Evolutionary conservation across 2,888 invertebrate genomes (phyloP).

Genomic region (Meloe dianella): DNA sequence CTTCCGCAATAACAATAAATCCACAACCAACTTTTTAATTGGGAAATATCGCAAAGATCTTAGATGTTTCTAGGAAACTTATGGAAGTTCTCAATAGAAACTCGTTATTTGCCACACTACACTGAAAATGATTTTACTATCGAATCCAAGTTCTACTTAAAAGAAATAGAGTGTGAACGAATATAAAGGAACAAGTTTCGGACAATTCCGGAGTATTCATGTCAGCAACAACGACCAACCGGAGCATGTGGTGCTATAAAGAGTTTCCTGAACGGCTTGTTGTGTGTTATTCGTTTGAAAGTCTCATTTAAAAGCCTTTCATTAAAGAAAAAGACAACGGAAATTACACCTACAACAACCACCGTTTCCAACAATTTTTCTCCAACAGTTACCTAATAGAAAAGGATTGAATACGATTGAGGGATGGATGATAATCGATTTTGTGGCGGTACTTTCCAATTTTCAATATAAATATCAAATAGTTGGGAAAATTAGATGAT

Average conservation of each 20-base stretch:
- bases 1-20: background rate
- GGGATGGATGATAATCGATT: too few species aligned
- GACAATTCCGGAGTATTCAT: background rate
- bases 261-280: too few species aligned
- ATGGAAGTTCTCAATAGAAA: background rate
- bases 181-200: background rate
- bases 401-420: too few species aligned
- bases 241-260: background rate
- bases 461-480: background rate
- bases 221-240: background rate
- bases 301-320: too few species aligned
- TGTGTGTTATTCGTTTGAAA: too few species aligned
- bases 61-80: background rate
- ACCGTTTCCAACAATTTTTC: too few species aligned
- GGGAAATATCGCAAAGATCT: too few species aligned
- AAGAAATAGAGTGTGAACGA: background rate
- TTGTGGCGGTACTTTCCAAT: background rate
- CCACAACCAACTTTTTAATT: too few species aligned
- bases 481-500: background rate
- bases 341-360: too few species aligned
- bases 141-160: background rate
- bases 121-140: background rate
- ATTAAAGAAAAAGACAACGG: too few species aligned
- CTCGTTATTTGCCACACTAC: background rate
- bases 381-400: too few species aligned